Percentiles rank a stretch among this genome's conserved stretches.
These are phyloP conservation scores for Rhombomys opimus DNA, from an alignment of 2,113 vertebrate species.

Conservation along the genomic window DNA sequence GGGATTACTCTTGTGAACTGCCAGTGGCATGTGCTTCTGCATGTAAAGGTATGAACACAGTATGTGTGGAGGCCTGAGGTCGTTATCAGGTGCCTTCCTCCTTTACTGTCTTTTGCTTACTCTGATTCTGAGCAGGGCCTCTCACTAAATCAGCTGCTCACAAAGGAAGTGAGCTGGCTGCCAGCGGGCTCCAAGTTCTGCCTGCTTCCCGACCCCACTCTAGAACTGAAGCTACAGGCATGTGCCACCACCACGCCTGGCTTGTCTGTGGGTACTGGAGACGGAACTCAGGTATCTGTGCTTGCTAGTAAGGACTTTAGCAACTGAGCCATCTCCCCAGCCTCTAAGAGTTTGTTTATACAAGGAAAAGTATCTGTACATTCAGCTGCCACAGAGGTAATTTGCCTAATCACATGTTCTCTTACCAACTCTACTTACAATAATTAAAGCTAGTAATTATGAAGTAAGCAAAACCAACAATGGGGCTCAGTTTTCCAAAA, in stretches of 20 bases:
- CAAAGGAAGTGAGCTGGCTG: background rate
- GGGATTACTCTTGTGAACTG: background rate
- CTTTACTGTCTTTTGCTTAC: too few species aligned
- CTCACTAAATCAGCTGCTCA: background rate
- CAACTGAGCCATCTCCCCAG: too few species aligned
- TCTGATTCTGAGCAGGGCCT: background rate
- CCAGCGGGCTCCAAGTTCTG: background rate
- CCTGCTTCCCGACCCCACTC: background rate
- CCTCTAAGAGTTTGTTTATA: background rate
- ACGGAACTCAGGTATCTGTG: background rate
- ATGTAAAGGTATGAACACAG: background rate
- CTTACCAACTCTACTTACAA: constrained; percentile 30
- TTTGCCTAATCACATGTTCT: background rate
- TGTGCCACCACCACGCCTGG: background rate
- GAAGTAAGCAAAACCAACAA: constrained; percentile 15
- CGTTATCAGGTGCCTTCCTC: background rate
- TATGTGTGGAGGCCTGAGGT: background rate
- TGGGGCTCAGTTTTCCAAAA: constrained; percentile 46
- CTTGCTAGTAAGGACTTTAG: background rate
- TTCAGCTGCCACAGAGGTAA: constrained; percentile 46
- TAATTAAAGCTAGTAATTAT: constrained; percentile 48
- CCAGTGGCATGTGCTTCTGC: too few species aligned
- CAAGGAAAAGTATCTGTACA: constrained; percentile 30
- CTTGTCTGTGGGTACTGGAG: background rate
- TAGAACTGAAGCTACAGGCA: background rate